Conservation (phyloP, 2,888 invertebrate genomes). For the Mythimna lalbum region DNA sequence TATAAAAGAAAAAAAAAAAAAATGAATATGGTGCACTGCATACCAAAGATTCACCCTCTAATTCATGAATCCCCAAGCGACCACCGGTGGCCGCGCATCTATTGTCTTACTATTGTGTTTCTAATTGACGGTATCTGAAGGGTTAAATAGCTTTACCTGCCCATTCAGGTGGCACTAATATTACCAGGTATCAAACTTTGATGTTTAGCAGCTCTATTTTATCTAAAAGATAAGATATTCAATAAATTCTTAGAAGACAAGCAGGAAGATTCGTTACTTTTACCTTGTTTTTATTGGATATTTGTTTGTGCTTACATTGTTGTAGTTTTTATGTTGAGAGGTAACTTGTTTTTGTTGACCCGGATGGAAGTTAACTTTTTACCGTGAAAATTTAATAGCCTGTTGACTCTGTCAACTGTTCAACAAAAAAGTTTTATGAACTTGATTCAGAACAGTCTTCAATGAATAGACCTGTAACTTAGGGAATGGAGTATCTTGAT, state of each 20-base stretch:
- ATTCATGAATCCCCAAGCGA: no score
- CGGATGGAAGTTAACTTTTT: not conserved
- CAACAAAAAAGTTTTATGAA: not conserved
- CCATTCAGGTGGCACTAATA: not conserved
- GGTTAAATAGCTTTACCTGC: no score
- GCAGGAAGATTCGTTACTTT: conserved; percentile 14
- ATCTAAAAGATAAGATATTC: conserved; percentile 33
- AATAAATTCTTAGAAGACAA: conserved; percentile 31
- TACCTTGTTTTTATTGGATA: conserved; percentile 11
- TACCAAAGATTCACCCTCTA: not conserved
- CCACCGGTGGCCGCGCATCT: no score
- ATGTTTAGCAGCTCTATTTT: conserved; percentile 21
- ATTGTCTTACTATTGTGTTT: no score
- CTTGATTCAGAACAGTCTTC: not conserved
- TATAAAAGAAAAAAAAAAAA: not conserved
- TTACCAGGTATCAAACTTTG: not conserved
- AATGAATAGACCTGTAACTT: not conserved
- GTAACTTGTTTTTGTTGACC: not conserved
- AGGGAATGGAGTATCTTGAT: not conserved
- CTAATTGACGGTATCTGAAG: no score
- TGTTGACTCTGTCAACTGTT: not conserved
- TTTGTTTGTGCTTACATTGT: not conserved
- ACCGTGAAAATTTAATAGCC: not conserved
- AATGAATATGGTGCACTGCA: not conserved
- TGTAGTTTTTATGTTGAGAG: not conserved